Percentiles rank a stretch among this genome's conserved stretches.
Conservation (phyloP, 2,797 vertebrate species). For the Hydrocynus forskahlii region DNA sequence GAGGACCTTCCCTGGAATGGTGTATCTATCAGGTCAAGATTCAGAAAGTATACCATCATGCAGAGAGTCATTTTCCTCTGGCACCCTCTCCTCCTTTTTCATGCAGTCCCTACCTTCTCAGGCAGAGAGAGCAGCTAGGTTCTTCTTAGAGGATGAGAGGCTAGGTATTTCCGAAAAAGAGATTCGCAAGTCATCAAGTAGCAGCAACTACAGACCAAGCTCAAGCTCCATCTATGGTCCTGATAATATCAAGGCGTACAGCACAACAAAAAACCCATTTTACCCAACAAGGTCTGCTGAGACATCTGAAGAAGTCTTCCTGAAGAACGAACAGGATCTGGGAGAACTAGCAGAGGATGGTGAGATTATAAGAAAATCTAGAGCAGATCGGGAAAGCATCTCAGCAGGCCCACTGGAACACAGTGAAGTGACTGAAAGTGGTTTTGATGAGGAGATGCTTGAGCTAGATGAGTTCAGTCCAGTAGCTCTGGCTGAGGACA, state of each 20-base stretch:
- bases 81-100: conserved; percentile 70
- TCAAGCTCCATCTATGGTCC: conserved; percentile 52
- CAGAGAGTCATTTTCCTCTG: conserved; percentile 72
- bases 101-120: conserved; percentile 68
- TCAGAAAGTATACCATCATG: conserved; percentile 63
- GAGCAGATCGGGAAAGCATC: conserved; percentile 30
- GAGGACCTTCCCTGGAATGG: conserved; percentile 77
- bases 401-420: conserved; percentile 57
- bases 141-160: conserved; percentile 48
- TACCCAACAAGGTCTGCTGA: conserved; percentile 64
- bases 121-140: conserved; percentile 59
- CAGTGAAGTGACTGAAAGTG: conserved; percentile 67
- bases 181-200: conserved; percentile 59
- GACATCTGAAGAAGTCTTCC: conserved; percentile 58
- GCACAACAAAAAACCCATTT: conserved; percentile 53
- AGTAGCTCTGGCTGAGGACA: conserved; percentile 38
- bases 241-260: conserved; percentile 53
- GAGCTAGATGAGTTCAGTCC: conserved; percentile 56
- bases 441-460: conserved; percentile 69
- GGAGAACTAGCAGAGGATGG: conserved; percentile 41
- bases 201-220: conserved; percentile 51
- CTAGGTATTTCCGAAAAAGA: conserved; percentile 57
- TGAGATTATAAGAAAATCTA: conserved; percentile 40
- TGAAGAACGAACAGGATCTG: conserved; percentile 49
- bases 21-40: conserved; percentile 36